A percentile compares a stretch with the other conserved stretches of the same genome.
Evolutionary conservation across 2,888 invertebrate genomes (phyloP).

Genomic region (Diarsia brunnea): DNA sequence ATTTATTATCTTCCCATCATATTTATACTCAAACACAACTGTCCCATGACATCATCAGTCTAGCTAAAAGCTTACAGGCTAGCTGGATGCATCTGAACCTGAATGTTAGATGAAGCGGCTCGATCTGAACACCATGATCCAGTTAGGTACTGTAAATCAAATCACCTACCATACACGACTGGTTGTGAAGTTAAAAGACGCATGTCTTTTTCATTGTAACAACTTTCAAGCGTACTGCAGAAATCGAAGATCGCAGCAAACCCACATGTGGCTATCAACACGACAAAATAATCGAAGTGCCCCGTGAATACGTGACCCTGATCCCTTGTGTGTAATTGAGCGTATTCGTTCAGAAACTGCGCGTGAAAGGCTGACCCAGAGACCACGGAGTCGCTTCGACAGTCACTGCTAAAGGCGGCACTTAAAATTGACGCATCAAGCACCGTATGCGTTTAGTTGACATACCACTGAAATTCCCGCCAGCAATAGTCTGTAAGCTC

Average conservation of each 20-base stretch:
- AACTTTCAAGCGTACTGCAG: not conserved
- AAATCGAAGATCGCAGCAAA: conserved; percentile 15
- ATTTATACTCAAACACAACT: not conserved
- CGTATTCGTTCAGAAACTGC: conserved; percentile 44
- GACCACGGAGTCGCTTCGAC: not conserved
- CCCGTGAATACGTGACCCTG: conserved; percentile 1
- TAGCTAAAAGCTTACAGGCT: not conserved
- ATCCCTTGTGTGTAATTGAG: conserved; percentile 54
- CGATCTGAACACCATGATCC: not conserved
- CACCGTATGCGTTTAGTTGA: not conserved
- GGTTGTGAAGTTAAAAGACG: not conserved
- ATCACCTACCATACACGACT: not conserved
- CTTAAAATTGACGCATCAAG: not conserved
- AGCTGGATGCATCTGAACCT: no score
- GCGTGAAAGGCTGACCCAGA: conserved; percentile 29
- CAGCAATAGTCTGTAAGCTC: not conserved
- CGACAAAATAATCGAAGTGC: conserved; percentile 30
- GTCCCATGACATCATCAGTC: no score
- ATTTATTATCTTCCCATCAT: not conserved
- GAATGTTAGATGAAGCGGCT: not conserved
- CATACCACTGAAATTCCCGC: not conserved
- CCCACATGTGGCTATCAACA: conserved; percentile 1
- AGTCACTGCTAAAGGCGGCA: not conserved
- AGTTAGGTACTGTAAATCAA: not conserved
- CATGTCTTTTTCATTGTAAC: not conserved